Percentiles rank a stretch among this genome's conserved stretches.
These are phyloP conservation scores for Argyra leucocephala DNA, from an alignment of 2,888 invertebrate genomes.

Conservation along the genomic window DNA sequence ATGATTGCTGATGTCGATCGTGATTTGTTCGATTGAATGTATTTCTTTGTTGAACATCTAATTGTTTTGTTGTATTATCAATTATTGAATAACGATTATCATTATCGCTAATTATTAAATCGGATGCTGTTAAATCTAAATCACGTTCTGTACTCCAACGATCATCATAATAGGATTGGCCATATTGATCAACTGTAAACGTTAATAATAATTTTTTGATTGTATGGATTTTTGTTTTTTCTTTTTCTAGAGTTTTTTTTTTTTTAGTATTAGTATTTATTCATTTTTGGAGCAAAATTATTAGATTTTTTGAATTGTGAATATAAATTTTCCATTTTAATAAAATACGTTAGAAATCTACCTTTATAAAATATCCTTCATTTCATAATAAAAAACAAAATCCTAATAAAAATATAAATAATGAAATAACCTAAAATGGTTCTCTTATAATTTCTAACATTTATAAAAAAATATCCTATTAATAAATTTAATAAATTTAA, in stretches of 20 bases:
- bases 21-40: slow-evolving; percentile 46
- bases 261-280: background rate
- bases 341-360: too few relatives aligned
- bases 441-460: too few relatives aligned
- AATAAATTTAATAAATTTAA: too few relatives aligned
- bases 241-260: background rate
- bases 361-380: too few relatives aligned
- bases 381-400: too few relatives aligned
- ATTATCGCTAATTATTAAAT: slow-evolving; percentile 33
- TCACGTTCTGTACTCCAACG: background rate
- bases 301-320: background rate
- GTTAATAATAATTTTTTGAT: background rate
- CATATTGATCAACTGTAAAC: slow-evolving; percentile 9
- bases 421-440: too few relatives aligned
- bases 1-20: slow-evolving; percentile 38
- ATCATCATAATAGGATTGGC: slow-evolving; percentile 6
- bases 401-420: too few relatives aligned
- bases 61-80: slow-evolving; percentile 30
- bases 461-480: too few relatives aligned
- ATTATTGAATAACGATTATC: slow-evolving; percentile 2
- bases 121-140: slow-evolving; percentile 34
- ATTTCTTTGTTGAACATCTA: slow-evolving; percentile 43
- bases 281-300: background rate
- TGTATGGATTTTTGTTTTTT: background rate
- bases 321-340: too few relatives aligned